A percentile compares a stretch with the other conserved stretches of the same genome.
These are phyloP conservation scores for Todiramphus chloris DNA, from an alignment of 2,113 vertebrate genomes.

Conservation along the genomic window DNA sequence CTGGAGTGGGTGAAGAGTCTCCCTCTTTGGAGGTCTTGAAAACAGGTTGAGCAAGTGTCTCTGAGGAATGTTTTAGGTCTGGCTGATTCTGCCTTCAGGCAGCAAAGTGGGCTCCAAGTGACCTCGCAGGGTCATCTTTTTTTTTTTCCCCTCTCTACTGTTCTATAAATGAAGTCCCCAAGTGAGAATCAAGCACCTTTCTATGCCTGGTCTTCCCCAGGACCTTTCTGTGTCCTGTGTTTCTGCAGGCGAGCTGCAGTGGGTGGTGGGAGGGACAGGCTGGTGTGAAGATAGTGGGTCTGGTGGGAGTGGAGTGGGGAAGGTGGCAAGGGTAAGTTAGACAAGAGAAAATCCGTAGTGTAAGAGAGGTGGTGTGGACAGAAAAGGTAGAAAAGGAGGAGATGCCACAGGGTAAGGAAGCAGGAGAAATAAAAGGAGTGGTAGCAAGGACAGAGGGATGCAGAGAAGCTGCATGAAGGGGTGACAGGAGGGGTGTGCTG, in stretches of 20 bases:
- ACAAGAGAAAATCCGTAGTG: neutral
- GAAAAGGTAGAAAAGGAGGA: neutral
- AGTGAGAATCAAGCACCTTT: neutral
- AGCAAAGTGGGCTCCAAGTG: neutral
- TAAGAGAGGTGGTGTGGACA: neutral
- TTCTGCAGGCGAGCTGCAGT: neutral
- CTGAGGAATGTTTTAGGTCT: slow-evolving; percentile 32
- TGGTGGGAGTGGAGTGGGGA: neutral
- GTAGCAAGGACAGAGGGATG: neutral
- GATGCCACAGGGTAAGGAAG: neutral
- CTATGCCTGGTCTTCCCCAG: neutral
- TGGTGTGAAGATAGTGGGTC: neutral
- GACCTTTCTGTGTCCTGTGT: fast-evolving
- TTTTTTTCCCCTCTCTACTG: neutral
- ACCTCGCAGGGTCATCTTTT: neutral
- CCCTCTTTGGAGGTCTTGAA: neutral
- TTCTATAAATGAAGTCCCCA: neutral
- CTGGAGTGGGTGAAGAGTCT: neutral
- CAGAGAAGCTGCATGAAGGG: neutral
- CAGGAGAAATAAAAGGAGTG: neutral
- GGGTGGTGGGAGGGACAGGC: neutral
- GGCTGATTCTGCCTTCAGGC: slow-evolving; percentile 37
- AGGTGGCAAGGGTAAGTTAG: neutral
- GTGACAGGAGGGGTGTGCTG: neutral
- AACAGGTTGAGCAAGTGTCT: slow-evolving; percentile 46